Evolutionary conservation across 2,113 vertebrate species (phyloP), one percentile per base, ranked within the genome.

Genomic region (Athene cunicularia): DNA sequence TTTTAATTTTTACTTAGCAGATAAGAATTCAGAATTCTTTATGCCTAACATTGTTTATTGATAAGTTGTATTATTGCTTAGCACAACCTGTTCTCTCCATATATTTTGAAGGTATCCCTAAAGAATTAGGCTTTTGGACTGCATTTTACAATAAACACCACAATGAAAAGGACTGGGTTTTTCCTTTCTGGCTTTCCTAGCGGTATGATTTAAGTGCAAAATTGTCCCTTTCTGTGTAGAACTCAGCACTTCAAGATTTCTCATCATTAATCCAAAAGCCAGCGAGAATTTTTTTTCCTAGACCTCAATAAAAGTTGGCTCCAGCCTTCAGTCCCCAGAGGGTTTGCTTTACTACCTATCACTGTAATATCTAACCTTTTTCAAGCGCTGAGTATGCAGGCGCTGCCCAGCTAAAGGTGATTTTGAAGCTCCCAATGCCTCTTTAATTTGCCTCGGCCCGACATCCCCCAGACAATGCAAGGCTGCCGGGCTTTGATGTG

Each of bases 401-500:
- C 64, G 14, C 50, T 14, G 88, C 86, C 71, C 5, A 27, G 49
- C 58, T 68, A 67, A 93, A 90, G 92, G 79, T 6, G 6, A 85
- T 80, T 83, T n/a, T 37, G 76, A 72, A 89, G 73, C 83, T 94
- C 89, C 77, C 21, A 3, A 56, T n/a, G 56, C 77, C 84, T 70
- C 80, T 43, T 75, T 92, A 93, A 94, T 96, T 95, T 75, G 73
- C 88, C 75, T 7, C 16, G 12, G 39, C 91, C 60, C 26, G 8
- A 83, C 82, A 39, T 62, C 91, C 71, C 86, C 95, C 82, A 94
- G 97, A 97, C 97, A 97, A 96, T 75, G 85, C 3, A 24, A 72
- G 55, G 68, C 96, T 91, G 90, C 56, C 59, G 68, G 0, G 56
- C 98, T 98, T 98, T 98, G 97, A 98, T 97, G 96, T 98, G 97